Evolutionary conservation across 1,140 invertebrate genomes (phyloP).

Genomic region (Cardiocondyla obscurior): DNA sequence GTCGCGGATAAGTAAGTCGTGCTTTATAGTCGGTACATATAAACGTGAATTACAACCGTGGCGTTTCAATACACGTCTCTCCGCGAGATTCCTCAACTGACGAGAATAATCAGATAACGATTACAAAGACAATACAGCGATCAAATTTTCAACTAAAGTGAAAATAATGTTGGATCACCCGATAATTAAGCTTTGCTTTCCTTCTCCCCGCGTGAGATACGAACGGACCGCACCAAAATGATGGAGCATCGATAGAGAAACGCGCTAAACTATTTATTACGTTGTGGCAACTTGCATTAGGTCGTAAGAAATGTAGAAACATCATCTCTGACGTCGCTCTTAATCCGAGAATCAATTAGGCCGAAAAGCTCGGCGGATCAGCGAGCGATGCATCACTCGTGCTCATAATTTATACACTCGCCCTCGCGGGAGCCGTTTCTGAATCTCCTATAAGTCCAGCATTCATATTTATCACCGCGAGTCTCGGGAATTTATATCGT

Average conservation of each 20-base stretch:
- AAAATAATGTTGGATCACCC: not conserved
- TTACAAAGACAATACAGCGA: not conserved
- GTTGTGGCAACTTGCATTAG: constrained; percentile 18
- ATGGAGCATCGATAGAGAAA: not conserved
- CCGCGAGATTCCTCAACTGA: constrained; percentile 13
- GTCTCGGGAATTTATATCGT: constrained; percentile 43
- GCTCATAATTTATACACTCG: constrained; percentile 38
- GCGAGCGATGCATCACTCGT: constrained; percentile 2
- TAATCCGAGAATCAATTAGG: constrained; percentile 55
- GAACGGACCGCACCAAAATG: not conserved
- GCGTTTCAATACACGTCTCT: constrained; percentile 36
- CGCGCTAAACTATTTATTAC: not conserved
- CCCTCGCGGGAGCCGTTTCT: constrained; percentile 32
- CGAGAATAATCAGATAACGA: constrained; percentile 21
- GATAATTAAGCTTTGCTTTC: not conserved
- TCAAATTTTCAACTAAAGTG: not conserved
- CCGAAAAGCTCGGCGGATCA: constrained; percentile 24
- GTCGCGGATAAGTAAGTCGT: constrained; percentile 47
- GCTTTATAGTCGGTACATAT: constrained; percentile 36
- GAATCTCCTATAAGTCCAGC: constrained; percentile 40
- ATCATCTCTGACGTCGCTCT: constrained; percentile 27
- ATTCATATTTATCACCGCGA: constrained; percentile 35
- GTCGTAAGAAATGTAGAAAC: constrained; percentile 13
- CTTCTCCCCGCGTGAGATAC: not conserved
- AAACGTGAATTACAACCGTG: constrained; percentile 23